These are phyloP conservation scores for Odontophorus gujanensis DNA, from an alignment of 2,113 vertebrate species.

Conservation along the genomic window DNA sequence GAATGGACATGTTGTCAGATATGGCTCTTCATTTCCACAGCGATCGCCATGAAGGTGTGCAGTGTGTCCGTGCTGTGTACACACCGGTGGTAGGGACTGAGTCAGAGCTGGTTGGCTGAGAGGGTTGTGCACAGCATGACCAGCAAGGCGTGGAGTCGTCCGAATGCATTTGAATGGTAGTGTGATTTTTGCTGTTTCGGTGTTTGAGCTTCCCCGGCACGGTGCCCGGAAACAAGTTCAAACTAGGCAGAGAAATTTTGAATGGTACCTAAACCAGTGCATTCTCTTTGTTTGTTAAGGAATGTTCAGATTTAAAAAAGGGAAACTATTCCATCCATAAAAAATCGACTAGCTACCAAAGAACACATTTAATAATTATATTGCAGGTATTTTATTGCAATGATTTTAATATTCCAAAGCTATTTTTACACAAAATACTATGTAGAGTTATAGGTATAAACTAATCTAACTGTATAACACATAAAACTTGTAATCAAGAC, in stretches of 20 bases:
- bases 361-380: constrained; percentile 83
- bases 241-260: constrained; percentile 78
- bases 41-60: constrained; percentile 70
- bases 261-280: constrained; percentile 88
- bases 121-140: constrained; percentile 76
- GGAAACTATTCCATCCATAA: constrained; percentile 80
- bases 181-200: constrained; percentile 76
- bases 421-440: constrained; percentile 87
- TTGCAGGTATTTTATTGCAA: constrained; percentile 86
- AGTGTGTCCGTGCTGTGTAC: constrained; percentile 67
- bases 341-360: constrained; percentile 83
- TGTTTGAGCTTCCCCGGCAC: constrained; percentile 75
- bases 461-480: constrained; percentile 79
- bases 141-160: constrained; percentile 76
- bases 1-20: constrained; percentile 82
- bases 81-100: constrained; percentile 80
- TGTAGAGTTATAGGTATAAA: constrained; percentile 83
- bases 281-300: constrained; percentile 95
- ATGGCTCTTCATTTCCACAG: constrained; percentile 78
- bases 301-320: constrained; percentile 80
- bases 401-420: constrained; percentile 86
- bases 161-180: constrained; percentile 77
- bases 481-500: constrained; percentile 75
- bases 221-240: constrained; percentile 74
- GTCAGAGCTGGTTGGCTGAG: constrained; percentile 84